These are phyloP conservation scores for Dendrocincla tyrannina DNA, from an alignment of 2,797 vertebrate species.

Conservation along the genomic window DNA sequence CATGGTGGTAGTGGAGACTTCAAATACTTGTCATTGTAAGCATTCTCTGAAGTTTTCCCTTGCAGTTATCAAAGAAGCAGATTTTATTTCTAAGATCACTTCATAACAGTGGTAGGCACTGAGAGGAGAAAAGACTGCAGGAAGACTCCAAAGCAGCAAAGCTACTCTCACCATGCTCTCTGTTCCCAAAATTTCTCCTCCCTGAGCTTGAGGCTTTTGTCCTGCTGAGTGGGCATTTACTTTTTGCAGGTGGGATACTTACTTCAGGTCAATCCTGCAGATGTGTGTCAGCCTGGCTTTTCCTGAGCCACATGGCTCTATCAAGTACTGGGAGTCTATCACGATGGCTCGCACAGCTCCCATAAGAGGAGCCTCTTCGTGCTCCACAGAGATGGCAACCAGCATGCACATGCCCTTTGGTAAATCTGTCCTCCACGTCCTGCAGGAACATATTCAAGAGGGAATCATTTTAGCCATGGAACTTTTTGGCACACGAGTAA, in stretches of 20 bases:
- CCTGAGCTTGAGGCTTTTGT: not conserved
- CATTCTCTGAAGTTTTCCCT: not conserved
- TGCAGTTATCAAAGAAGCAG: not conserved
- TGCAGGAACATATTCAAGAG: conserved; percentile 45
- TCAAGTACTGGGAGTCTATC: conserved; percentile 91
- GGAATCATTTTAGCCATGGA: not conserved
- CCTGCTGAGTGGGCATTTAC: not conserved
- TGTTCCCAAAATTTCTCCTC: not conserved
- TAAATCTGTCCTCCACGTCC: conserved; percentile 94
- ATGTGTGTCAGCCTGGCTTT: conserved; percentile 95
- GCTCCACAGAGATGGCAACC: conserved; percentile 90
- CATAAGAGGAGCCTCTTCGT: conserved; percentile 84
- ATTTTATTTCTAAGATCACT: not conserved
- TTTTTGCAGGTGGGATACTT: conserved; percentile 63
- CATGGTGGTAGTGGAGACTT: not conserved
- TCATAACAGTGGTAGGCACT: not conserved
- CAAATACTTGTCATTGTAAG: not conserved
- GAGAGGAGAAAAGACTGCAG: not conserved
- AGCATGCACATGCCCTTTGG: conserved; percentile 93
- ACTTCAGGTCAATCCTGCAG: conserved; percentile 94
- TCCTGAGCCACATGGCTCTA: conserved; percentile 95
- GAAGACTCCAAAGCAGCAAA: not conserved
- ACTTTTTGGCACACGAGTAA: not conserved
- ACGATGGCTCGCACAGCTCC: conserved; percentile 88
- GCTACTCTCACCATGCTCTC: not conserved